Evolutionary conservation across 2,888 invertebrate genomes (phyloP), one percentile per base, ranked within the genome.

Genomic region (Agrotis clavis): DNA sequence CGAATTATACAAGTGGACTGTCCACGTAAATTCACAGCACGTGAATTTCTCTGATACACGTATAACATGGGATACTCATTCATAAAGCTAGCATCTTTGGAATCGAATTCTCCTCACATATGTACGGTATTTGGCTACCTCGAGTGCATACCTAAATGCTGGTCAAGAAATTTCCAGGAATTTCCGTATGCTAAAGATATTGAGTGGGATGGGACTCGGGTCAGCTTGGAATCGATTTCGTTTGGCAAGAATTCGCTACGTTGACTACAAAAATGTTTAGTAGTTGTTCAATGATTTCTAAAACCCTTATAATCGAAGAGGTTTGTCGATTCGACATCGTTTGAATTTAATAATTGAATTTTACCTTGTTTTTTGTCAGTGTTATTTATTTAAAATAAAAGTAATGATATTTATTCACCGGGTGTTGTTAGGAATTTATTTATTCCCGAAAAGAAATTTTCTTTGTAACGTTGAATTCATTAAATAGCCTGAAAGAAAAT

Each of bases 81-180:
- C 72, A 76, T 83, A 81, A 79, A 75, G 67, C 63, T 62, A 71
- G 35, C 57, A 64, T 72, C 73, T 75, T 66, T 30, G 30, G 63
- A 74, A 54, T 54, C 62, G 67, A 70, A 77, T 81, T 77, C 71
- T 19, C 64, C 62, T 75, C 68, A 77, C 65, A 69, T 64, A 67
- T n/a, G n/a, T n/a, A n/a, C n/a, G 61, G 59, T 79, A 75, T 67
- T 75, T 67, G 57, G 71, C 50, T 54, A 81, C 67, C 56, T 76
- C 63, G 47, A 84, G 71, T 73, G 63, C 63, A 69, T 76, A 70
- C 45, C 51, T 64, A 54, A 35, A 18, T 48, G 59, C 62, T 67
- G 71, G 67, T 67, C 60, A 79, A 64, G 70, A 74, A 76, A 76
- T 67, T 45, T 67, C 63, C 19, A 45, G 16, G 54, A 74, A 76